phyloP scores from a whole-genome alignment of 2,113 vertebrate species.

The Glareola pratincola region DNA sequence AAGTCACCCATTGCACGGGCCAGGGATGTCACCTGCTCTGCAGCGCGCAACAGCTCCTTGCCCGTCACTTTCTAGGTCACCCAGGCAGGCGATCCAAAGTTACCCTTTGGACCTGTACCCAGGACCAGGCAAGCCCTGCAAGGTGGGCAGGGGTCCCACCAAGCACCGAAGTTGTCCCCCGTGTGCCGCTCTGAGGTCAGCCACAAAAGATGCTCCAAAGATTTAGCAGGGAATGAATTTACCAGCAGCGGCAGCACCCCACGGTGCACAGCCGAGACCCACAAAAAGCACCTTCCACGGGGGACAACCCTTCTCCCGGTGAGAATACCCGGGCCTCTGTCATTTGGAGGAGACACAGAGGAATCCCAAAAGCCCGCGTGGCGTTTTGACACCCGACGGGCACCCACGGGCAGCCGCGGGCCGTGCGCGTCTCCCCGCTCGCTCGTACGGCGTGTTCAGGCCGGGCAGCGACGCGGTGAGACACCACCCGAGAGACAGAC shows the following conservation, averaged over 20 bases:
- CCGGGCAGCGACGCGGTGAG: background rate
- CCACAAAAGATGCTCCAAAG: background rate
- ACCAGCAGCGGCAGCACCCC: background rate
- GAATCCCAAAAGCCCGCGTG: background rate
- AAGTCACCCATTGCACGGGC: background rate
- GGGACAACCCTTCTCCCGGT: background rate
- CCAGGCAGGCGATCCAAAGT: background rate
- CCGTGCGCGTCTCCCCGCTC: fast-evolving
- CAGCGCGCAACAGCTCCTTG: background rate
- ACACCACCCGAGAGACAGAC: background rate
- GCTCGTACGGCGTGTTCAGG: background rate
- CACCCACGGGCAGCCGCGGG: background rate
- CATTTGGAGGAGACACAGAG: fast-evolving
- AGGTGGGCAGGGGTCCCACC: background rate
- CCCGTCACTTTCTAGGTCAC: background rate
- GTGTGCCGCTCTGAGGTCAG: fast-evolving
- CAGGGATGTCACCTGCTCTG: background rate
- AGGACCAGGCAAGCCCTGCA: background rate
- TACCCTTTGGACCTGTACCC: no score
- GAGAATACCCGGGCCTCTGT: background rate
- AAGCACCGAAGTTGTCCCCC: background rate
- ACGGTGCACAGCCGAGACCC: fast-evolving
- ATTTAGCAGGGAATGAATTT: fast-evolving
- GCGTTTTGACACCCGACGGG: background rate
- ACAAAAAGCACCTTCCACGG: background rate